Evolutionary conservation across 2,797 vertebrate species (phyloP).

Genomic region (Halcyon chelicuti): DNA sequence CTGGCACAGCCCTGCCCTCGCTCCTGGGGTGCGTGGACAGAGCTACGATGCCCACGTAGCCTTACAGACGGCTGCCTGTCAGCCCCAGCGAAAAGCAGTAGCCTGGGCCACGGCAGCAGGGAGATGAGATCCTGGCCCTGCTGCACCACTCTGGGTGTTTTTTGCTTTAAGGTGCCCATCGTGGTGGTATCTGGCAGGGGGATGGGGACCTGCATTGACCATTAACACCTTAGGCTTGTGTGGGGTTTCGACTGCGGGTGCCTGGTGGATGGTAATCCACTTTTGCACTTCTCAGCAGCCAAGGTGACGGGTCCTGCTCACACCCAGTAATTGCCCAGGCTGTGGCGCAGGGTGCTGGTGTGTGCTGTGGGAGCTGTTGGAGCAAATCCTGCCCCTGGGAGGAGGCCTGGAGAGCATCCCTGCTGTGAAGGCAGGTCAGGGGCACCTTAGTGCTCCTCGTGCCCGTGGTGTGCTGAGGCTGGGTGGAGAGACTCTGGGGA

Average conservation of each 20-base stretch:
- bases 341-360: accelerated
- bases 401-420: accelerated
- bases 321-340: neutral
- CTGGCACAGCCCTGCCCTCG: neutral
- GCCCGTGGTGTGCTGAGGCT: accelerated
- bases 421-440: accelerated
- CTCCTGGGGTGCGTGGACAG: accelerated
- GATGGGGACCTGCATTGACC: neutral
- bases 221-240: neutral
- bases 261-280: neutral
- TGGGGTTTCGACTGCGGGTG: neutral
- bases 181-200: neutral
- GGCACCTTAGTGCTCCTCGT: accelerated
- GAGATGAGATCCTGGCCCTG: neutral
- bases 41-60: accelerated
- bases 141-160: accelerated
- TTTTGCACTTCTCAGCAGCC: neutral
- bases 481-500: neutral
- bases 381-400: neutral
- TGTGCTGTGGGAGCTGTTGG: neutral
- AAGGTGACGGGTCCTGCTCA: neutral
- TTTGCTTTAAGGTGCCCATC: neutral
- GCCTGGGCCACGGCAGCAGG: neutral
- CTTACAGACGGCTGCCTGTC: neutral
- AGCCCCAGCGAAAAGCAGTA: neutral